Evolutionary conservation across 2,113 vertebrate genomes (phyloP), one percentile per base, ranked within the genome.

Genomic region (Syngnathus typhle): DNA sequence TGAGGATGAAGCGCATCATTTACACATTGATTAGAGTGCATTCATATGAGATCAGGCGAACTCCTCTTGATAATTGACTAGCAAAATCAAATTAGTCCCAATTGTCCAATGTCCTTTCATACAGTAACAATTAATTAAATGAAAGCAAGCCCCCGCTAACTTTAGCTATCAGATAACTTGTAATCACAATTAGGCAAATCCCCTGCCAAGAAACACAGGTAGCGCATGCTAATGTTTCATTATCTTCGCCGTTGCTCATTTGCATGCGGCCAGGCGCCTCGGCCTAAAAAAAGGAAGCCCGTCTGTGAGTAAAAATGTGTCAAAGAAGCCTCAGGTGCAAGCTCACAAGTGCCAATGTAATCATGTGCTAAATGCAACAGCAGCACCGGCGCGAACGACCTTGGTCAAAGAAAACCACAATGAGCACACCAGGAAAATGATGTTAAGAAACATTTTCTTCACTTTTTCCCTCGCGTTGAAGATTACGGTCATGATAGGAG

Each of bases 161-260:
- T 83, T 74, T 41, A 51, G 72, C 79, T 86, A 84, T 84, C 75
- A 76, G 82, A 77, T 85, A 82, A 85, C 81, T 80, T 80, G 78
- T 85, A 84, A 88, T 87, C 84, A 74, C 85, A 88, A 86, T 85
- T 82, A 80, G 60, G 65, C 81, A 69, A 85, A 82, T 86, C 74
- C 79, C 76, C 56, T 32, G 60, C 68, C 74, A 46, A 23, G 65
- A 13, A 37, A 44, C 60, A 37, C 2, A 74, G 68, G 23, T 4
- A 64, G 55, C 71, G 79, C 75, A 91, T 85, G 84, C 76, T 84
- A 82, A 88, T 88, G 72, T 55, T 61, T 38, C 54, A 60, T 73
- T 52, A 54, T 62, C 70, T 83, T 61, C n/a, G 6, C 65, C 67
- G 44, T 73, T 72, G 72, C 72, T 72, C 12, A 36, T 82, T 69